These are phyloP conservation scores for Oreohelix idahoensis DNA, from an alignment of 1,140 invertebrate species.

Conservation along the genomic window DNA sequence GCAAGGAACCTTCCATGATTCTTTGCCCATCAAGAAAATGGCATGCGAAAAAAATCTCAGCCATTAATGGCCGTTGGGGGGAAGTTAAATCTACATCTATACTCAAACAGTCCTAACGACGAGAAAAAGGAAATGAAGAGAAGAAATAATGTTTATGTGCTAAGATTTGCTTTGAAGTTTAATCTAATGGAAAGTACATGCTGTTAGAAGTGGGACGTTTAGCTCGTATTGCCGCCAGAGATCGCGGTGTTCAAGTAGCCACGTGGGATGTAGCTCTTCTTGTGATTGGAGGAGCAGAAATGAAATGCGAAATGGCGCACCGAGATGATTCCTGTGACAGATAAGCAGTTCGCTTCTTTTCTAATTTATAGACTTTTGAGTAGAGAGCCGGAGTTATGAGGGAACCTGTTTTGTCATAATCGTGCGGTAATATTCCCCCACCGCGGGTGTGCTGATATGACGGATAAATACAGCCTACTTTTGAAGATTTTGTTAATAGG, in stretches of 20 bases:
- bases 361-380: conserved; percentile 13
- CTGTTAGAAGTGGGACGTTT: not conserved
- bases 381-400: conserved; percentile 26
- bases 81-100: not conserved
- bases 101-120: not conserved
- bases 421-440: conserved; percentile 38
- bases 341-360: conserved; percentile 29
- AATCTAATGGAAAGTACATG: conserved; percentile 44
- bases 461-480: conserved; percentile 8
- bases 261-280: conserved; percentile 14
- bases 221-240: not conserved
- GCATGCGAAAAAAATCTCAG: not conserved
- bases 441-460: not conserved
- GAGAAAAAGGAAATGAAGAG: not conserved
- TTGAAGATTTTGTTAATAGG: conserved; percentile 40
- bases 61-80: not conserved
- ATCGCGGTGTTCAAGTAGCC: conserved; percentile 19
- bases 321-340: conserved; percentile 39
- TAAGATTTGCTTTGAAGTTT: conserved; percentile 39
- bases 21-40: not conserved
- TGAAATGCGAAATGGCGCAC: conserved; percentile 37
- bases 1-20: not conserved
- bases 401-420: conserved; percentile 48
- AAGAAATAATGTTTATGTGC: conserved; percentile 4
- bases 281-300: conserved; percentile 42